Conservation (phyloP, 1,140 invertebrate species). For the Parasteatoda tepidariorum region DNA sequence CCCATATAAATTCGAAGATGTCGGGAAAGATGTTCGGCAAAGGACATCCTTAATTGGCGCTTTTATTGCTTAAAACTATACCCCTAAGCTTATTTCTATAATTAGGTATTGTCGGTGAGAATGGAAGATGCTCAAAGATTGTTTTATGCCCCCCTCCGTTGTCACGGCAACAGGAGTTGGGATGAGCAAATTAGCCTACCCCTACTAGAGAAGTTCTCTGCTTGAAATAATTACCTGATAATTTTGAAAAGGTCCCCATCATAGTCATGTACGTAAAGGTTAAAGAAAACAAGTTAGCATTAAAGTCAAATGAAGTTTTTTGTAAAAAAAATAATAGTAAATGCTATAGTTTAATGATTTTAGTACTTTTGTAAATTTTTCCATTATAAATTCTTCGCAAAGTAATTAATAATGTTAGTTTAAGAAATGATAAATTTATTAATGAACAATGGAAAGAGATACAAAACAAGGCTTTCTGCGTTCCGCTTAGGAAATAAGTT, state of each 20-base stretch:
- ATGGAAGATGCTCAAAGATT: neutral
- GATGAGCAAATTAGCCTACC: neutral
- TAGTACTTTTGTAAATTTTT: no score
- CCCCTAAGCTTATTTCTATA: neutral
- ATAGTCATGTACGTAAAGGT: neutral
- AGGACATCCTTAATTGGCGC: neutral
- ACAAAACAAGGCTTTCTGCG: no score
- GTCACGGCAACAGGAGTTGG: neutral
- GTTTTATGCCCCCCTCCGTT: constrained; percentile 15
- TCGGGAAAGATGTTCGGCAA: no score
- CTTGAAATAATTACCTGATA: neutral
- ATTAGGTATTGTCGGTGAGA: neutral
- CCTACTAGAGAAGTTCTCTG: neutral
- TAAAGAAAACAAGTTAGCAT: neutral
- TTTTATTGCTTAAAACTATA: neutral
- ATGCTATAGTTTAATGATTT: no score
- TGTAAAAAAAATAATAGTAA: no score
- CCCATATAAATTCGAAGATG: no score
- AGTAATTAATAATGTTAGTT: no score
- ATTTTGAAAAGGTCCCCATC: neutral
- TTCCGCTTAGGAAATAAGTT: no score
- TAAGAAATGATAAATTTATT: no score
- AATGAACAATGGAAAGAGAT: no score
- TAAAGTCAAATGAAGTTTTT: no score
- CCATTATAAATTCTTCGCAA: no score